Evolutionary conservation across 2,797 vertebrate species (phyloP), one percentile per base, ranked within the genome.

Genomic region (Sebastes cheni): DNA sequence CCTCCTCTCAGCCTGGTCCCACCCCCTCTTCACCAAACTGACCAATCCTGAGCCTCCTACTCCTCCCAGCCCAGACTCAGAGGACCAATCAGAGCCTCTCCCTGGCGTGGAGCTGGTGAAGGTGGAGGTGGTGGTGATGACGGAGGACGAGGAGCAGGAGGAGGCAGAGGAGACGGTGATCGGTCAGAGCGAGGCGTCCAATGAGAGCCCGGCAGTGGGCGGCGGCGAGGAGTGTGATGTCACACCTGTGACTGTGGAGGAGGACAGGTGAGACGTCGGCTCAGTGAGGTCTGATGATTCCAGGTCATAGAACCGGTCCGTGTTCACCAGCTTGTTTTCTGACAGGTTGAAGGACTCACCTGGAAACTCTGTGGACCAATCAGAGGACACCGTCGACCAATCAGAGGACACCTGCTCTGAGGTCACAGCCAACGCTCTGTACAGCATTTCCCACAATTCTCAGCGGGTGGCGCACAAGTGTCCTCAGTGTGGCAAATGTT

Each of bases 401-500:
- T 79, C 77, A 64, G 89, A 81, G 18, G 72, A 42, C 25, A 54
- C 73, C 3, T 39, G 29, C 74, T 75, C 84, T 18, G 82, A 87
- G 30, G 64, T 77, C 39, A 54, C 83, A 1, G 67, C 83, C 2
- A 73, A 80, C 2, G 22, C 87, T 2, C 78, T 91, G 8, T 42
- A 60, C 70, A 82, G 76, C 66, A 87, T 91, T 73, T 91, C 92
- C 75, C 92, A 91, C 56, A 91, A 91, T 88, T 83, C 91, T 22
- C 91, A 86, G 86, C 91, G 94, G 30, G 88, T 95, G 32, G 92
- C 95, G 61, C 94, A 96, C 81, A 95, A 86, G 75, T 96, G 95
- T 90, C 94, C 93, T 16, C 85, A 88, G 56, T 96, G 95, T 83
- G 79, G 87, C 1, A 94, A 94, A 39, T 95, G 93, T 72, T 96